A percentile compares a stretch with the other conserved stretches of the same genome.
phyloP scores from a whole-genome alignment of 1,140 invertebrate genomes.

The Papilio glaucus region DNA sequence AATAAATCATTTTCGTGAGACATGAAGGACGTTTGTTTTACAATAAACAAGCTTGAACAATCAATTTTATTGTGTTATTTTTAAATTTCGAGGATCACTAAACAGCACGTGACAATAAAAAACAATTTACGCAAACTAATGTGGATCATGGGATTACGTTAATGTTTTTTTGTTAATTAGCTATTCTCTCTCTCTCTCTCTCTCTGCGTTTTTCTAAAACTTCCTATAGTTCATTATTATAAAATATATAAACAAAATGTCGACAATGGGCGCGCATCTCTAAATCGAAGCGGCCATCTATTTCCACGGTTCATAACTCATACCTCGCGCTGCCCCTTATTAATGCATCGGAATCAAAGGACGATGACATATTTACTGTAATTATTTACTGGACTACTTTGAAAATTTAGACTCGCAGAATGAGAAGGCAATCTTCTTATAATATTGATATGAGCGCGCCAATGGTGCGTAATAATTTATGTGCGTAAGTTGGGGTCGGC shows the following conservation, averaged over 20 bases:
- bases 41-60: no score
- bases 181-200: no score
- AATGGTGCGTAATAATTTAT: background rate
- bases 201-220: no score
- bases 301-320: slow-evolving; percentile 67
- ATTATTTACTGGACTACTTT: slow-evolving; percentile 57
- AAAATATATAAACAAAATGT: background rate
- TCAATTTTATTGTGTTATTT: no score
- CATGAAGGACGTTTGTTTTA: no score
- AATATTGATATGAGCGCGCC: background rate
- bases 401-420: slow-evolving; percentile 43
- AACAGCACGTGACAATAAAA: no score
- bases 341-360: slow-evolving; percentile 67
- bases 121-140: no score
- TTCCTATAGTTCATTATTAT: no score
- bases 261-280: slow-evolving; percentile 43
- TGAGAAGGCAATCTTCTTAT: slow-evolving; percentile 29
- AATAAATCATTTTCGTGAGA: no score
- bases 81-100: no score
- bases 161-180: no score
- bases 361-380: slow-evolving; percentile 72
- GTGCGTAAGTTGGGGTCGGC: background rate
- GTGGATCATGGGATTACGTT: no score
- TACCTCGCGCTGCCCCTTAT: slow-evolving; percentile 57
- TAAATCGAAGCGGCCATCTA: slow-evolving; percentile 49